Base-by-base conservation (phyloP, 2,888 invertebrate genomes). In the Drosophila aldrichi region DNA sequence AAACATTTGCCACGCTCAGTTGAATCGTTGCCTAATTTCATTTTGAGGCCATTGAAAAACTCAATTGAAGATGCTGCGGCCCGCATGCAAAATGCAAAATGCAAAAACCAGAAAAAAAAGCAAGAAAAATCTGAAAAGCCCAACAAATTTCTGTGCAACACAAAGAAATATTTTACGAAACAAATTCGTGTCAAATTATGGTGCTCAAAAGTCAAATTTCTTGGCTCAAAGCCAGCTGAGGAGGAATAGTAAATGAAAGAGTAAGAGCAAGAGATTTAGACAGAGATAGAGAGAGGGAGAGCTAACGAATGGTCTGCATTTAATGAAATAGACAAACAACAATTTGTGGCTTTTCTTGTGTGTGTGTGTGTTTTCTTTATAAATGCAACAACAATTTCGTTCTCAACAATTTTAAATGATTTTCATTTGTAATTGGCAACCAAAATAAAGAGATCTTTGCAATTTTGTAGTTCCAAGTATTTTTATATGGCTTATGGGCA, bases 111-210 rank as follows among this genome's bases (percentile, higher is more conserved):
- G 7, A n/a, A 18, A 55, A 18, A 49, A 18, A 18, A 29, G n/a
- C n/a, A n/a, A n/a, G n/a, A 32, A 12, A 29, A 8, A 7, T 8
- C 7, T 29, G 7, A 12, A 20, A 62, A 62, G 38, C 43, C 38
- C 46, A 48, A 29, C 58, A n/a, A 38, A 29, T 34, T 55, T 10
- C 29, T 29, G 36, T 25, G 25, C 38, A 32, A 41, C 38, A 65
- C 77, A 51, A 65, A 55, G 41, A 74, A 67, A 56, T 63, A 66
- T 67, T 77, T 58, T 52, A 58, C 69, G 54, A 62, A 71, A 88
- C 76, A 88, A 88, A 88, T 86, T 84, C 66, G 88, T 86, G 84
- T 84, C 84, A 84, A 86, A 84, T 84, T 88, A 88, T 84, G 73
- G 82, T 75, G 79, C 82, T 73, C 73, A 74, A 57, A 82, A 85